phyloP scores from a whole-genome alignment of 2,113 vertebrate species.

The Aptenodytes patagonicus region DNA sequence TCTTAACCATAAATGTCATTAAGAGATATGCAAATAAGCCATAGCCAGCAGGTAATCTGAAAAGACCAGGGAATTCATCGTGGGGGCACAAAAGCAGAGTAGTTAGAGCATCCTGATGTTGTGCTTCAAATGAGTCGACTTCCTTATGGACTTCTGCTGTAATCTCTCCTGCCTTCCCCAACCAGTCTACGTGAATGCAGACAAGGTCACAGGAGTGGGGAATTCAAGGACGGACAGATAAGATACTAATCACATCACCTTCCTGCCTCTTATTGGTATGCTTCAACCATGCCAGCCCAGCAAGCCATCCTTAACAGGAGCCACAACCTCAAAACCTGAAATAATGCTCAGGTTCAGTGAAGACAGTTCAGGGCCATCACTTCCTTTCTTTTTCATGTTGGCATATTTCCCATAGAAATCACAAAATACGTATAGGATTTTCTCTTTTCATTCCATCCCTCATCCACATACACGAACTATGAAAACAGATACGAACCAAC shows the following conservation, averaged over 20 bases:
- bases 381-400: background rate
- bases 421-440: background rate
- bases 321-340: background rate
- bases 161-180: background rate
- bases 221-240: slow-evolving; percentile 31
- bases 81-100: background rate
- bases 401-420: background rate
- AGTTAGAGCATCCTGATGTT: rapidly evolving
- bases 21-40: background rate
- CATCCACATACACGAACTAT: background rate
- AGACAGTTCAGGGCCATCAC: background rate
- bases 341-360: background rate
- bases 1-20: background rate
- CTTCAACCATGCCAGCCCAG: background rate
- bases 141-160: background rate
- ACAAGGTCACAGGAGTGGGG: background rate
- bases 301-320: background rate
- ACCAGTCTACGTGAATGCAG: background rate
- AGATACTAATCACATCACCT: slow-evolving; percentile 23
- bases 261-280: background rate
- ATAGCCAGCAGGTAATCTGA: background rate
- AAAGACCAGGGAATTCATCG: background rate
- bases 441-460: background rate
- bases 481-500: background rate
- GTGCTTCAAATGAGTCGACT: background rate